These are phyloP conservation scores for Euphonia xanthogaster DNA, from an alignment of 2,797 vertebrate genomes.

Conservation along the genomic window DNA sequence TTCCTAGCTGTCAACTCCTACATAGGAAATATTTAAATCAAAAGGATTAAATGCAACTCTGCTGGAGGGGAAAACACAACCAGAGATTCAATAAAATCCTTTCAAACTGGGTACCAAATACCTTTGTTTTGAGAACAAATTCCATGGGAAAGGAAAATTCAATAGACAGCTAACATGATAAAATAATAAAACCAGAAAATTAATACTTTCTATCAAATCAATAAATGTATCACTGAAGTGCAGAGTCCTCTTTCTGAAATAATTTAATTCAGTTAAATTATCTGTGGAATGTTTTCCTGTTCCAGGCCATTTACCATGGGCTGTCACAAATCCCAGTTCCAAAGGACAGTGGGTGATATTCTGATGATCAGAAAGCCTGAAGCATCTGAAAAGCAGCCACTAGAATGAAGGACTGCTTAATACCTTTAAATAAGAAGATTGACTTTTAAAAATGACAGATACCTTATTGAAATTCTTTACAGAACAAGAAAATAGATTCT, in stretches of 20 bases:
- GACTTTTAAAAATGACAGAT: conserved; percentile 23
- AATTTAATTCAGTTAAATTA: conserved; percentile 17
- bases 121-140: conserved; percentile 22
- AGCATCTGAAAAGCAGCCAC: conserved; percentile 7
- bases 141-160: background rate
- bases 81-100: background rate
- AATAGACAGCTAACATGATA: background rate
- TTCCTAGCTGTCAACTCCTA: background rate
- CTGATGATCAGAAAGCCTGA: conserved; percentile 28
- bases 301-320: conserved; percentile 1
- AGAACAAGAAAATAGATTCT: background rate
- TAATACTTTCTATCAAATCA: conserved; percentile 17
- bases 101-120: background rate
- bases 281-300: background rate
- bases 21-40: background rate
- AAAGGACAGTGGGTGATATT: background rate
- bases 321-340: background rate
- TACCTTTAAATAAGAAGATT: background rate
- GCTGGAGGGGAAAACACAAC: background rate
- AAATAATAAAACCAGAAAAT: conserved; percentile 46
- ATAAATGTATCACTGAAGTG: background rate
- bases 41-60: conserved; percentile 7
- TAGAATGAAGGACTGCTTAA: conserved; percentile 4
- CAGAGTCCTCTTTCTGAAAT: background rate
- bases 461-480: background rate